phyloP scores from a whole-genome alignment of 1,140 invertebrate genomes.

The Mizuhopecten yessoensis region DNA sequence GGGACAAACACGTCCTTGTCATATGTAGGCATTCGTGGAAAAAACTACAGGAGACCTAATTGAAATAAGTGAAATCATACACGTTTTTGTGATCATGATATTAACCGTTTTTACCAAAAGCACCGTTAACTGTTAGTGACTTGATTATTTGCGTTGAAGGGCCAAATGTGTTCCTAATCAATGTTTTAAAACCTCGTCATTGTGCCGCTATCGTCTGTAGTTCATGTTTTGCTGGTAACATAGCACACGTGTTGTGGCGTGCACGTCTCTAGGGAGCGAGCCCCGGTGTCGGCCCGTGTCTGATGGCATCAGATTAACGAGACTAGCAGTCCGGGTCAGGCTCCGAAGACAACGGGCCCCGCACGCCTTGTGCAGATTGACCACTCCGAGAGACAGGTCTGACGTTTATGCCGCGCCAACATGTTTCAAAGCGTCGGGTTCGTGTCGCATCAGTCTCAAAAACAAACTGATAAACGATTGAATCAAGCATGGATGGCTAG shows the following conservation, averaged over 20 bases:
- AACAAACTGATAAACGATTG: too few relatives aligned
- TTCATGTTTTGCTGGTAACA: neutral
- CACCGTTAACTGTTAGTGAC: neutral
- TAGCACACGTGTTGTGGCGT: neutral
- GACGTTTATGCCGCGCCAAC: neutral
- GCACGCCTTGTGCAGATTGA: neutral
- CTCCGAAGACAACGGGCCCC: neutral
- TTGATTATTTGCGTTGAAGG: neutral
- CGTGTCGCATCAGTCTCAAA: too few relatives aligned
- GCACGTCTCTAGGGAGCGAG: neutral
- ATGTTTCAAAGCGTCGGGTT: neutral
- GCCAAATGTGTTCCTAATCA: neutral
- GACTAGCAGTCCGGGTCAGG: neutral
- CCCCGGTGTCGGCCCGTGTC: neutral
- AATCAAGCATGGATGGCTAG: neutral
- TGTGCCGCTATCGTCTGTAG: neutral
- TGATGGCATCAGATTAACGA: slow-evolving; percentile 25
- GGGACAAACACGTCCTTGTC: neutral
- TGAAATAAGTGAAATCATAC: neutral
- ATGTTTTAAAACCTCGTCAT: too few relatives aligned
- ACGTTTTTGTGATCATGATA: neutral
- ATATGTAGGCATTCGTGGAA: neutral
- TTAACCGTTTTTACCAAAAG: neutral
- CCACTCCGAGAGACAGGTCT: neutral
- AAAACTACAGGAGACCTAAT: neutral